phyloP scores from a whole-genome alignment of 2,797 vertebrate species.

The Enteromius anoplus region DNA sequence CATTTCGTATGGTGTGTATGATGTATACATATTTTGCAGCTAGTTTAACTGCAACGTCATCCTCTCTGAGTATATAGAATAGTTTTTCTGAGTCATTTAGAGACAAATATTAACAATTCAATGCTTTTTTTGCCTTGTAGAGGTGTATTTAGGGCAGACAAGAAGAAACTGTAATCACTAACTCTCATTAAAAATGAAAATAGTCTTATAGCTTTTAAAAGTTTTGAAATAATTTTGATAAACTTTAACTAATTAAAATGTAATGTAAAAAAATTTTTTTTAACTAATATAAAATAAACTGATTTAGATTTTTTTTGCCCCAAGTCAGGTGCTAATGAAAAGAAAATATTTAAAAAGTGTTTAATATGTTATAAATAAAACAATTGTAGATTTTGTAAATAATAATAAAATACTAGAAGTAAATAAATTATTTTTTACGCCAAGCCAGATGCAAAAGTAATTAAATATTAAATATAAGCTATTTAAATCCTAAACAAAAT shows the following conservation, averaged over 20 bases:
- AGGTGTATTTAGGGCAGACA: too few species aligned
- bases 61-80: too few species aligned
- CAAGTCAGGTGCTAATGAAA: not conserved
- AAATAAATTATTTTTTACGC: not conserved
- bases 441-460: not conserved
- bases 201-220: not conserved
- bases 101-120: too few species aligned
- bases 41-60: too few species aligned
- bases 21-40: too few species aligned
- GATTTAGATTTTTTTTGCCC: not conserved
- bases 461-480: not conserved
- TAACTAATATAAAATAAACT: too few species aligned
- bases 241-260: not conserved
- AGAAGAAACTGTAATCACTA: not conserved
- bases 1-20: too few species aligned
- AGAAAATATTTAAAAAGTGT: not conserved
- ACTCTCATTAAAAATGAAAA: not conserved
- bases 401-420: too few species aligned
- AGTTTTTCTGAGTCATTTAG: too few species aligned
- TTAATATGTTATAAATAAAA: too few species aligned
- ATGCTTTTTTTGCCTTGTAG: too few species aligned
- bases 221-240: not conserved
- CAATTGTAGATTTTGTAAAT: not conserved
- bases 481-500: not conserved
- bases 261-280: too few species aligned